Conservation (phyloP, 64 coral and sea anemone genomes). For the Montipora foliosa region DNA sequence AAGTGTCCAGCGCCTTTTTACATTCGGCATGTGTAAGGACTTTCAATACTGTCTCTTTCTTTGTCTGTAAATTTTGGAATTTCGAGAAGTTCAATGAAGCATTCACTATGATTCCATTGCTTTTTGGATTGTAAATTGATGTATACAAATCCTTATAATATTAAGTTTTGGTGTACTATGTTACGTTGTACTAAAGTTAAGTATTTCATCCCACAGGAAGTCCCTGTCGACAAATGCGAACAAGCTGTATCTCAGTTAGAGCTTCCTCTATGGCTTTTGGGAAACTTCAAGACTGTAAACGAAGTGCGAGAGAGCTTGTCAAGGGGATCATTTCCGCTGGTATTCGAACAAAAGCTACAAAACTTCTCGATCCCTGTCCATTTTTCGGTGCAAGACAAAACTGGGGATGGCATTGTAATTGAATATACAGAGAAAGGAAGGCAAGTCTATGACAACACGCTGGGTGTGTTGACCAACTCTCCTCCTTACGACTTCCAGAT, state of each 20-base stretch:
- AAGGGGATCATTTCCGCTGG: not conserved
- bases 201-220: not conserved
- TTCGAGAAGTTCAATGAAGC: no score
- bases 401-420: conserved; percentile 11
- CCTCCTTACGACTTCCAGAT: not conserved
- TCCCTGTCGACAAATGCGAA: not conserved
- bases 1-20: no score
- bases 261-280: not conserved
- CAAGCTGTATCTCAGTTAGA: not conserved
- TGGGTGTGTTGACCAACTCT: conserved; percentile 1
- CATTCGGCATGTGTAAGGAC: no score
- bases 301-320: not conserved
- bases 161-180: no score
- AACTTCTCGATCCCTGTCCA: not conserved
- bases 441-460: not conserved
- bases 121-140: no score
- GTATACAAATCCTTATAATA: no score
- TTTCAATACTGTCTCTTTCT: no score
- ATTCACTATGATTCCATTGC: no score
- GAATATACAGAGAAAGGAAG: not conserved
- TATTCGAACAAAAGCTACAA: not conserved
- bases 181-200: no score
- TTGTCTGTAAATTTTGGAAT: no score
- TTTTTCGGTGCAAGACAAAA: not conserved
- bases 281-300: not conserved